Conservation (phyloP, 1,140 invertebrate species). For the Araneus ventricosus region DNA sequence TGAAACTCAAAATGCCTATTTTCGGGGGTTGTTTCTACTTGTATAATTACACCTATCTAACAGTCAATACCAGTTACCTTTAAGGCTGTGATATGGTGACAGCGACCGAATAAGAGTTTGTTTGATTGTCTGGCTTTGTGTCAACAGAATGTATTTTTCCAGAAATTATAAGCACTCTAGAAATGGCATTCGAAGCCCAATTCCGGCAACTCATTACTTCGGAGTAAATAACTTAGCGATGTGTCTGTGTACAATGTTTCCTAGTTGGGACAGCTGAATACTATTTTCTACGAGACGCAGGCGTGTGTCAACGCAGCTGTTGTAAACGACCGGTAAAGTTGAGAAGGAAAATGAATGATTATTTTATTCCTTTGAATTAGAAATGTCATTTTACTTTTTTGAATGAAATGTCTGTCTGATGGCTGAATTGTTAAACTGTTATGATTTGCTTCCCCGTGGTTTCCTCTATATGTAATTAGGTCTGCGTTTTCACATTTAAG, state of each 20-base stretch:
- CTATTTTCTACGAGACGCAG: background rate
- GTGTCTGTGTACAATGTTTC: background rate
- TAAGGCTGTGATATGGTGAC: background rate
- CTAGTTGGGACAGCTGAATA: background rate
- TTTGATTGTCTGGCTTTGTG: background rate
- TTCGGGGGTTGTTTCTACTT: too few relatives aligned
- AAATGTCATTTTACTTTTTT: too few relatives aligned
- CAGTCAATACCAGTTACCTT: background rate
- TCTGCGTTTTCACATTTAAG: too few relatives aligned
- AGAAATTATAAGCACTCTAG: background rate
- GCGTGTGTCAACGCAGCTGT: background rate
- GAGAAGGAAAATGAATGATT: too few relatives aligned
- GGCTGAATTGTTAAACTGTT: too few relatives aligned
- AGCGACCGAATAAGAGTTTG: background rate
- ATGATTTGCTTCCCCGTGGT: too few relatives aligned
- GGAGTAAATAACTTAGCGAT: background rate
- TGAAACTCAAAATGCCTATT: too few relatives aligned
- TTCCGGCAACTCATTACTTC: background rate
- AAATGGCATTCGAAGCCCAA: background rate
- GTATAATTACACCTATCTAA: too few relatives aligned
- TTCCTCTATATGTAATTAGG: too few relatives aligned
- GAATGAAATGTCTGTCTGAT: too few relatives aligned
- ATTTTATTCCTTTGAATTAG: too few relatives aligned
- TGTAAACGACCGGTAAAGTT: background rate
- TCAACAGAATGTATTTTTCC: background rate